Percentiles rank a stretch among this genome's conserved stretches.
These are phyloP conservation scores for Erpetoichthys calabaricus DNA, from an alignment of 2,797 vertebrate genomes.

Conservation along the genomic window DNA sequence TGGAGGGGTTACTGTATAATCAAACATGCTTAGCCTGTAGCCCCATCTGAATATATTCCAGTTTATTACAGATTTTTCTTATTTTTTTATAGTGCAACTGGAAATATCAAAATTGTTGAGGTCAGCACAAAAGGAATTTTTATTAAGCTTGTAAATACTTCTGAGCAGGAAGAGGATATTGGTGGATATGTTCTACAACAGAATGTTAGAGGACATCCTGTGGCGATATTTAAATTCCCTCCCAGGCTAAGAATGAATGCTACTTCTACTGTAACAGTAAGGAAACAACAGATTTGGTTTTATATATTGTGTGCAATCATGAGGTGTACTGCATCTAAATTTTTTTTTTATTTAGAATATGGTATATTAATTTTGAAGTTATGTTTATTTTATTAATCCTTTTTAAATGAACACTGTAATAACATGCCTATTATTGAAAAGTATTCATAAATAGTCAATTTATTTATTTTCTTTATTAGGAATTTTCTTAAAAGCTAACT, in stretches of 20 bases:
- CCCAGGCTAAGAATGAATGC: constrained; percentile 21
- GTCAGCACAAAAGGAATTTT: constrained; percentile 25
- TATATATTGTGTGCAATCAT: too few species aligned
- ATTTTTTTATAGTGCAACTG: constrained; percentile 23
- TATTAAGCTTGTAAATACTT: constrained; percentile 30
- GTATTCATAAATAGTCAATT: too few species aligned
- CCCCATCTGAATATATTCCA: too few species aligned
- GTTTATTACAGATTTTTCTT: not conserved
- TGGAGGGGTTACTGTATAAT: too few species aligned
- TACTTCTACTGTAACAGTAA: constrained; percentile 24
- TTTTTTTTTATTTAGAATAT: not conserved
- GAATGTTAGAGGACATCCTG: constrained; percentile 21
- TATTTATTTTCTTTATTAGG: too few species aligned
- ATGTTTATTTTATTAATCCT: not conserved
- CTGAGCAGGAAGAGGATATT: constrained; percentile 28
- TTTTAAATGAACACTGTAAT: not conserved
- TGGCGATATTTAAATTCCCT: constrained; percentile 26
- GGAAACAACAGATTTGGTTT: constrained; percentile 1
- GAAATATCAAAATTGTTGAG: constrained; percentile 32
- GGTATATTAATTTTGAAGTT: not conserved
- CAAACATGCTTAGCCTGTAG: too few species aligned
- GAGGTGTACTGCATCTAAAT: too few species aligned
- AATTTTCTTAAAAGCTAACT: too few species aligned
- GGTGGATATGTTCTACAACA: constrained; percentile 34
- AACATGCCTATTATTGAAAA: too few species aligned